Base-by-base conservation (phyloP, 2,113 vertebrate genomes). In the Mesocricetus auratus region DNA sequence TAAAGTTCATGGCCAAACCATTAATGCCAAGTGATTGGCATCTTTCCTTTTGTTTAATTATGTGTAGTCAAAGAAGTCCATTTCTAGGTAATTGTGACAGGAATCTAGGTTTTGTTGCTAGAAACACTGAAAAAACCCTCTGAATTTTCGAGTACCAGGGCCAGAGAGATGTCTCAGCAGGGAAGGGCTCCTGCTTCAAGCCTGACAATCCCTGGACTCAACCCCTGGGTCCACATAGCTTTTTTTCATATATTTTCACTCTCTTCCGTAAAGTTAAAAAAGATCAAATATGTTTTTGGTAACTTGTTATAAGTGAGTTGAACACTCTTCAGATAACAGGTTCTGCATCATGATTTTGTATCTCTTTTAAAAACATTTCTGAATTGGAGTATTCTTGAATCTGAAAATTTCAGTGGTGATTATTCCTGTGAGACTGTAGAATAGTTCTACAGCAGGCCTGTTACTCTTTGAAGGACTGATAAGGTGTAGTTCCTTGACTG, bases 11-110 rank as follows among this genome's bases (percentile, higher is more conserved):
- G 16, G 53, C 39, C 66, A 94, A 74, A 90, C 50, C 89, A 2
- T 33, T 93, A 88, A 90, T 95, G 5, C 36, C 81, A 97, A 92
- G 68, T 95, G 88, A 94, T 92, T 24, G 53, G 82, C 50, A 81
- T 24, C 78, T 71, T 95, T 94, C 77, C 91, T 96, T 96, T 96
- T 87, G 33, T 45, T 86, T 95, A 56, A 64, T 69, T 96, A 53
- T 74, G 39, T 68, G 8, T 85, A 89, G 24, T 86, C 47, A 29
- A 22, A 68, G 45, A 94, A 73, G 83, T 91, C 24, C 47, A 24
- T 96, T 95, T 94, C 45, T 95, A 91, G 62, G 73, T 22, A 15
- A 4, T 58, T 68, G 2, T 94, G 74, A 90, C n/a, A 36, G 36
- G 29, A 19, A 3, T 91, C 87, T 60, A 94, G 85, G 12, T 7